phyloP scores from a whole-genome alignment of 1,140 invertebrate genomes.

The Galendromus occidentalis region DNA sequence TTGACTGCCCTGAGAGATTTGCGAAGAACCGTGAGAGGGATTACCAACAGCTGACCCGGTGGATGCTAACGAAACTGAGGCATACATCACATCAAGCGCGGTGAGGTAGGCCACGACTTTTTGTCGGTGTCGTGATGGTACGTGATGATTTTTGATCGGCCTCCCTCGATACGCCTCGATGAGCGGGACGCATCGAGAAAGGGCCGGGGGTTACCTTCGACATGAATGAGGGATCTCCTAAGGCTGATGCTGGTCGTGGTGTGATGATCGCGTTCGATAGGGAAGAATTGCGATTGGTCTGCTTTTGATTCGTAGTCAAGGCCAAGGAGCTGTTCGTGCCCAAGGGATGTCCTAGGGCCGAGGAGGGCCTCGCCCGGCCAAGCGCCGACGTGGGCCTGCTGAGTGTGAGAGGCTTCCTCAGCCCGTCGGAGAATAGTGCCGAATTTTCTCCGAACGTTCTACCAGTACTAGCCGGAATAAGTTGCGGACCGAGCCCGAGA shows the following conservation, averaged over 20 bases:
- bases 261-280: not conserved
- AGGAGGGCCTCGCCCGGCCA: conserved; percentile 14
- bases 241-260: conserved; percentile 10
- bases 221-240: conserved; percentile 11
- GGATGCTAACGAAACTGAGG: too few species aligned
- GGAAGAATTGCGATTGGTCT: conserved; percentile 1
- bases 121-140: too few species aligned
- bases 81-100: too few species aligned
- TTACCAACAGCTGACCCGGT: too few species aligned
- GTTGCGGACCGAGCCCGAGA: not conserved
- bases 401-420: conserved; percentile 13
- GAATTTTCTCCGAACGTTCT: conserved; percentile 1
- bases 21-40: too few species aligned
- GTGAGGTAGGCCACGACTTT: too few species aligned
- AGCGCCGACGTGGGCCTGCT: conserved; percentile 2
- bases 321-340: conserved; percentile 12
- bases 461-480: not conserved
- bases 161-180: too few species aligned
- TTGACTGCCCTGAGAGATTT: too few species aligned
- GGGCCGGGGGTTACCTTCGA: conserved; percentile 7
- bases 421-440: conserved; percentile 1
- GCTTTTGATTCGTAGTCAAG: not conserved
- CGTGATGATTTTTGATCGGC: too few species aligned
- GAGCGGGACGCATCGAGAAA: not conserved
- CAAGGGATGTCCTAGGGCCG: conserved; percentile 8